Conservation (phyloP, 2,888 invertebrate genomes). For the Crepidodera aurea region DNA sequence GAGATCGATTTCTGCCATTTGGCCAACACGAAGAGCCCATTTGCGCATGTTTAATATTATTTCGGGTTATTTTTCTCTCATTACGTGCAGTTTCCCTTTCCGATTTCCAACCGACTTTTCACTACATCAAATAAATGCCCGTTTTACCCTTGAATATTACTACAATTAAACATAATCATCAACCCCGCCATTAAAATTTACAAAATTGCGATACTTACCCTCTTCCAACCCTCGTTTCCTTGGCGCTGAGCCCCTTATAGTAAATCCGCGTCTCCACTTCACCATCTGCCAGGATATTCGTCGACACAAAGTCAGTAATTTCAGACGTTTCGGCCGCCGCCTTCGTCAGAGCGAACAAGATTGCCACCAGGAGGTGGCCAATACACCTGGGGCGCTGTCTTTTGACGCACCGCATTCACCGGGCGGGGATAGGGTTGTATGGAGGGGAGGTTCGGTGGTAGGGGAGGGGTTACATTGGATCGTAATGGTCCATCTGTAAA, state of each 20-base stretch:
- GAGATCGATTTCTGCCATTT: too few relatives aligned
- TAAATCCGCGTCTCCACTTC: constrained; percentile 73
- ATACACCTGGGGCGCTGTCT: constrained; percentile 48
- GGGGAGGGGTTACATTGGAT: neutral
- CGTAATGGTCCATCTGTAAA: constrained; percentile 12
- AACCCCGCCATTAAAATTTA: too few relatives aligned
- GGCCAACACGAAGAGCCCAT: too few relatives aligned
- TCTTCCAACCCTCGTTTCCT: constrained; percentile 69
- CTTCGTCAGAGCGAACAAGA: constrained; percentile 31
- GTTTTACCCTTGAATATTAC: too few relatives aligned
- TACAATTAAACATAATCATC: too few relatives aligned
- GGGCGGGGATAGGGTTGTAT: neutral
- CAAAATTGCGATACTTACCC: constrained; percentile 61
- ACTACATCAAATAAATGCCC: too few relatives aligned
- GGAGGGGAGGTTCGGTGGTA: neutral
- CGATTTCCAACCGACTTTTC: too few relatives aligned
- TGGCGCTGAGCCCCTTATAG: constrained; percentile 71
- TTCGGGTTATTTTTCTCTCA: too few relatives aligned
- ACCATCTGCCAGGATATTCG: constrained; percentile 73
- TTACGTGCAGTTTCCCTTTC: too few relatives aligned
- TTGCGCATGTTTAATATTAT: too few relatives aligned
- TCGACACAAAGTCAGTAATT: constrained; percentile 70
- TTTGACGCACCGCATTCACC: constrained; percentile 44
- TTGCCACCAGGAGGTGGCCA: constrained; percentile 52
- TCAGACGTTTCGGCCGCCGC: constrained; percentile 52